A percentile compares a stretch with the other conserved stretches of the same genome.
Evolutionary conservation across 2,888 invertebrate genomes (phyloP).

Genomic region (Aplocera efformata): DNA sequence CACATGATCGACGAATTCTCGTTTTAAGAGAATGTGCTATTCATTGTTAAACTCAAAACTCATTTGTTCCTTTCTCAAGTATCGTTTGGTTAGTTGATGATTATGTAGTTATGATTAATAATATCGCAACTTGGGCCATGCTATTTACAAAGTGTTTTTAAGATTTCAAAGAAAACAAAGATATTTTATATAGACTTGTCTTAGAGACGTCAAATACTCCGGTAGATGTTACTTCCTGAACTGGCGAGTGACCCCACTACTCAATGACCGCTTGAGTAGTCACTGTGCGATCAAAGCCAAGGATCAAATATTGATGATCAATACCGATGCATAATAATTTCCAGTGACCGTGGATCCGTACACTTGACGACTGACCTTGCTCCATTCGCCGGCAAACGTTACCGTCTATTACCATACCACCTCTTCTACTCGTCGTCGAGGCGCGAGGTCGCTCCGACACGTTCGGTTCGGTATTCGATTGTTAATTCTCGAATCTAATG

Average conservation of each 20-base stretch:
- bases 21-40: no score
- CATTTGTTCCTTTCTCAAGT: no score
- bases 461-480: slow-evolving; percentile 52
- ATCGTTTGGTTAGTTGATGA: no score
- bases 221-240: slow-evolving; percentile 12
- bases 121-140: slow-evolving; percentile 51
- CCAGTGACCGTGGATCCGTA: slow-evolving; percentile 47
- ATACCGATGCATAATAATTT: slow-evolving; percentile 43
- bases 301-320: slow-evolving; percentile 31
- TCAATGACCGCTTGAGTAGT: slow-evolving; percentile 5
- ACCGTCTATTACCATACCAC: slow-evolving; percentile 47
- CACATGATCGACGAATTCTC: no score
- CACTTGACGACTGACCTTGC: slow-evolving; percentile 60
- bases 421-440: slow-evolving; percentile 51
- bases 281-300: slow-evolving; percentile 11
- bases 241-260: background rate
- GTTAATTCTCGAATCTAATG: slow-evolving; percentile 44
- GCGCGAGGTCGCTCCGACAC: slow-evolving; percentile 47
- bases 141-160: no score
- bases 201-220: background rate
- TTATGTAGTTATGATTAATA: no score
- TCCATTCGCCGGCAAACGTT: slow-evolving; percentile 47
- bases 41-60: no score
- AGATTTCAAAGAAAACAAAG: no score
- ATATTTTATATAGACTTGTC: background rate